Conservation (phyloP, 1,140 invertebrate species). For the Oscheius sp. region DNA sequence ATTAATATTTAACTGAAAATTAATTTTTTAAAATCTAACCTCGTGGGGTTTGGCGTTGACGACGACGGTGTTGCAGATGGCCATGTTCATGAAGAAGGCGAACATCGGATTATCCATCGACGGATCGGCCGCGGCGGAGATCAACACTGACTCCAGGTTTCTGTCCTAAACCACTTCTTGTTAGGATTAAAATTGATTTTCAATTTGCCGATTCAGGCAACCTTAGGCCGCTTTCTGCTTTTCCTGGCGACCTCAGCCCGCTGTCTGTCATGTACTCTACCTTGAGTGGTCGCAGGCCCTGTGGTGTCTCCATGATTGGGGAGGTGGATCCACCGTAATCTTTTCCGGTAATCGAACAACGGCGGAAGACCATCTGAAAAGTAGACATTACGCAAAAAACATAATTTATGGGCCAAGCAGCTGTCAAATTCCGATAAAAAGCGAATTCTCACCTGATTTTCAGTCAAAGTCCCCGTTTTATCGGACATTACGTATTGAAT, state of each 20-base stretch:
- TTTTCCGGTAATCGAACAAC: slow-evolving; percentile 80
- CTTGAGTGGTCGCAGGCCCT: background rate
- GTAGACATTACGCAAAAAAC: background rate
- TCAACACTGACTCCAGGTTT: slow-evolving; percentile 11
- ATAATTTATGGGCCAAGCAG: background rate
- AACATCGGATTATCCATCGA: slow-evolving; percentile 62
- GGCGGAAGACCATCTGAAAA: slow-evolving; percentile 63
- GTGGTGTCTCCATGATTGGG: background rate
- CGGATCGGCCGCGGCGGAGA: background rate
- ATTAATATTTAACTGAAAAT: too few species aligned
- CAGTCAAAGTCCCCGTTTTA: slow-evolving; percentile 93
- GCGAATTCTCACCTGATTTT: slow-evolving; percentile 70
- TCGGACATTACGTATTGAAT: slow-evolving; percentile 94
- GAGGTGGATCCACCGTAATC: slow-evolving; percentile 71
- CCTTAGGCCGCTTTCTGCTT: too few species aligned
- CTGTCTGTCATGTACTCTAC: too few species aligned
- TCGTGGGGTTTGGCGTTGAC: slow-evolving; percentile 65
- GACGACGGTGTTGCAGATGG: slow-evolving; percentile 93
- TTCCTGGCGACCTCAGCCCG: too few species aligned
- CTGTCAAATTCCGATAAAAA: background rate
- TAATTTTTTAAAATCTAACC: too few species aligned
- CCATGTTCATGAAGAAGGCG: slow-evolving; percentile 85
- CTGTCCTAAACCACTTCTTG: too few species aligned
- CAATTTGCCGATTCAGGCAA: too few species aligned
- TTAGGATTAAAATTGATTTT: too few species aligned